These are phyloP conservation scores for Corbicula japonica DNA, from an alignment of 2,888 invertebrate genomes.

Conservation along the genomic window DNA sequence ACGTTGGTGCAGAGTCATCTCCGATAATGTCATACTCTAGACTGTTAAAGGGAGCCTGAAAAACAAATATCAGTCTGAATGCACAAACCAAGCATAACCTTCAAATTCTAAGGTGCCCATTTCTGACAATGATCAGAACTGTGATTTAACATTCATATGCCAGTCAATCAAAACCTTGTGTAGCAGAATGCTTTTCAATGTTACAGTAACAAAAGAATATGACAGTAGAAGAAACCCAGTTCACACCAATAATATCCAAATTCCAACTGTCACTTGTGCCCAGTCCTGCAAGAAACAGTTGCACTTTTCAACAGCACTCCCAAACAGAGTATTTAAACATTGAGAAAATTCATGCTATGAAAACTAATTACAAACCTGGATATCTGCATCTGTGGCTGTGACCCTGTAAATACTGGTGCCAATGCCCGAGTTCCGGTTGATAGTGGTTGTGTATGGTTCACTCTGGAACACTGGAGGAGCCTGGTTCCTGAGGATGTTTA, in stretches of 20 bases:
- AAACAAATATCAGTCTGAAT: constrained; percentile 12
- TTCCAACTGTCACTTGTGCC: too few relatives aligned
- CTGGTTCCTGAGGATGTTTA: constrained; percentile 80
- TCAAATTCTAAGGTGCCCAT: too few relatives aligned
- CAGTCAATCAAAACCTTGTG: too few relatives aligned
- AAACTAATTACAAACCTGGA: constrained; percentile 53
- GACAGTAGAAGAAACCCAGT: too few relatives aligned
- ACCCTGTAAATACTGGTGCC: constrained; percentile 63
- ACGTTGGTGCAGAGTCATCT: constrained; percentile 77
- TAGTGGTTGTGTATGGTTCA: constrained; percentile 58
- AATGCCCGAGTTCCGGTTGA: constrained; percentile 62
- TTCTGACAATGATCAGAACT: too few relatives aligned
- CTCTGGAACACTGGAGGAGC: constrained; percentile 84
- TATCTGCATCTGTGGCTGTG: constrained; percentile 75
- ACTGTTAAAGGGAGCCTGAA: constrained; percentile 79
- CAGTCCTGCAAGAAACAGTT: too few relatives aligned
- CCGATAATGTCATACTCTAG: constrained; percentile 81
- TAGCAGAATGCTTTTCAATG: too few relatives aligned
- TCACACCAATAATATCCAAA: too few relatives aligned
- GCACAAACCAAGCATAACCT: background rate
- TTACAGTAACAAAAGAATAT: too few relatives aligned
- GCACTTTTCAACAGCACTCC: too few relatives aligned
- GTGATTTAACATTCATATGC: too few relatives aligned
- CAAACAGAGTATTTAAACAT: too few relatives aligned
- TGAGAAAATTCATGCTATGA: background rate